Evolutionary conservation across 2,888 invertebrate species (phyloP), one percentile per base, ranked within the genome.

Genomic region (Uloborus plumipes): DNA sequence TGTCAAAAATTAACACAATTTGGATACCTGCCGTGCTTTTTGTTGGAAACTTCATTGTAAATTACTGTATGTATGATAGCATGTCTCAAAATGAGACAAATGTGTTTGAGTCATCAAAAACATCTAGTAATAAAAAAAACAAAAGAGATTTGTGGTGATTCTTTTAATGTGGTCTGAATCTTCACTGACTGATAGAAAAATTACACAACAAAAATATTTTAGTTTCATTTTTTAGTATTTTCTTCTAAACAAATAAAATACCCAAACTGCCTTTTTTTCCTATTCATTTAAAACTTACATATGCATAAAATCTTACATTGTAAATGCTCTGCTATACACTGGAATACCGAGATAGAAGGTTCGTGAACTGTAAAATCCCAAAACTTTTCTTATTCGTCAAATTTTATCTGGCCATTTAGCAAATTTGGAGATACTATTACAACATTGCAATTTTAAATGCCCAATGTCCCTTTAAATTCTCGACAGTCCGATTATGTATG

Each of bases 221-320:
- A 64, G 75, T 74, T 81, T 81, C 53, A 70, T 70, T 81, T 74
- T 81, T 81, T 81, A 81, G 81, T 81, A 81, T 81, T 81, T 81
- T 81, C 75, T 75, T 81, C 74, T 81, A 81, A 70, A 75, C 55
- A 81, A 81, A 81, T 81, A 81, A 81, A 74, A 75, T 74, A 81
- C 47, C 61, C 55, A 70, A 74, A 80, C 26, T 61, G n/a, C 47
- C 22, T 69, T 59, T 62, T 39, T 39, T 39, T 9, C 11, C 11
- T 9, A 39, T 39, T 39, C 39, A 39, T 7, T 39, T 39, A 6
- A 2, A 39, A 39, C 11, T 39, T 11, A 39, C 39, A 39, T 39
- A 7, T 39, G 9, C 39, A 39, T 39, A 39, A 39, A 39, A 39
- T 39, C 39, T 39, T 11, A 31, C 31, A 31, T 4, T 31, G 2